Percentiles rank a stretch among this genome's conserved stretches.
Evolutionary conservation across 2,797 vertebrate genomes (phyloP).

Genomic region (Melopsittacus undulatus): DNA sequence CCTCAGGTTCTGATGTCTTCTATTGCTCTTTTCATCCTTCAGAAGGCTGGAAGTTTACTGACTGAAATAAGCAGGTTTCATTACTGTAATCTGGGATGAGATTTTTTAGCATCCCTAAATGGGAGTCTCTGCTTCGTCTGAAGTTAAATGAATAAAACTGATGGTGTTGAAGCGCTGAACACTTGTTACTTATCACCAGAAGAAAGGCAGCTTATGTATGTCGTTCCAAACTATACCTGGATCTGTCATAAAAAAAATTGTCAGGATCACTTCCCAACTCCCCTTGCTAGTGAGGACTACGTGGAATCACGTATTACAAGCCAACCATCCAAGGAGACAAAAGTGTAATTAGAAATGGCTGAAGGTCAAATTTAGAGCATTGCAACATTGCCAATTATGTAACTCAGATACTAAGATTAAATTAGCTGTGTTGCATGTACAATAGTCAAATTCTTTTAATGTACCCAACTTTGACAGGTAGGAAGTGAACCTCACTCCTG

Average conservation of each 20-base stretch:
- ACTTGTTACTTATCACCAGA: not conserved
- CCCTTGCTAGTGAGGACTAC: not conserved
- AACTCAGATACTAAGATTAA: not conserved
- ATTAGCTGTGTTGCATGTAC: not conserved
- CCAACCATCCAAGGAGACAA: not conserved
- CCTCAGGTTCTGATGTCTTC: not conserved
- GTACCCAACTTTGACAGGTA: not conserved
- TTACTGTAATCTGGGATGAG: not conserved
- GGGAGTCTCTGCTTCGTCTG: not conserved
- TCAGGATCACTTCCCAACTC: not conserved
- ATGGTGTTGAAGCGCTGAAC: not conserved
- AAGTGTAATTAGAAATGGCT: not conserved
- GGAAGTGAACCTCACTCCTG: not conserved
- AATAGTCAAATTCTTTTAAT: not conserved
- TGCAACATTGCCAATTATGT: not conserved
- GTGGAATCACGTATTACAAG: not conserved
- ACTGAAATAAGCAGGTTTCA: not conserved
- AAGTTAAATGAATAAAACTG: not conserved
- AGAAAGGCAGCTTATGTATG: not conserved
- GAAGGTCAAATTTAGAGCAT: not conserved
- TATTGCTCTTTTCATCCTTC: not conserved
- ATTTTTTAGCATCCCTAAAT: not conserved
- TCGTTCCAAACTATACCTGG: not conserved
- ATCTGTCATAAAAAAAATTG: not conserved
- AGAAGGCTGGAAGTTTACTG: not conserved